phyloP scores from a whole-genome alignment of 1,140 invertebrate genomes.

The Brachionus paranguensis region DNA sequence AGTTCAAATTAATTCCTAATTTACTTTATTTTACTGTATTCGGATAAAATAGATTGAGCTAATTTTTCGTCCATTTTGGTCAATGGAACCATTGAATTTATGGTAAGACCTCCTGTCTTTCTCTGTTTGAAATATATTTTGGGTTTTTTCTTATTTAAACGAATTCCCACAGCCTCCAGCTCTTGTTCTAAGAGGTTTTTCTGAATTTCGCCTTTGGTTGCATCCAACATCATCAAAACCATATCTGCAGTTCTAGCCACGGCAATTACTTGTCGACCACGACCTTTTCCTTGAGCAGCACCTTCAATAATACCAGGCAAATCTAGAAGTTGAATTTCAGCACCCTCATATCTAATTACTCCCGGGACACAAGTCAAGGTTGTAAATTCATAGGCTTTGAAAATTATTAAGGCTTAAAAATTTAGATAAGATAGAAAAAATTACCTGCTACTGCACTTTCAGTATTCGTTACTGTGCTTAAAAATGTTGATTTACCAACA shows the following conservation, averaged over 20 bases:
- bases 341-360: slow-evolving; percentile 98
- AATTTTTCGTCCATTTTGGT: slow-evolving; percentile 93
- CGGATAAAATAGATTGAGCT: slow-evolving; percentile 94
- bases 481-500: slow-evolving; percentile 93
- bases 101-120: slow-evolving; percentile 91
- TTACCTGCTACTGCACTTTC: slow-evolving; percentile 38
- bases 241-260: slow-evolving; percentile 95
- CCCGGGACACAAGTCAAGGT: slow-evolving; percentile 98
- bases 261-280: slow-evolving; percentile 97
- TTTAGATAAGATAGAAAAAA: too few species aligned
- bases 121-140: slow-evolving; percentile 93
- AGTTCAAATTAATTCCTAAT: slow-evolving; percentile 86
- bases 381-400: slow-evolving; percentile 95
- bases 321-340: slow-evolving; percentile 97
- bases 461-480: slow-evolving; percentile 79
- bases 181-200: slow-evolving; percentile 94
- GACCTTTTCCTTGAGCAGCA: slow-evolving; percentile 96
- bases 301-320: slow-evolving; percentile 99
- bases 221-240: slow-evolving; percentile 96
- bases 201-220: slow-evolving; percentile 90
- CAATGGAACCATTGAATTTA: slow-evolving; percentile 79
- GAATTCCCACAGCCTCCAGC: slow-evolving; percentile 93
- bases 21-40: slow-evolving; percentile 70
- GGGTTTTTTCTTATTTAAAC: slow-evolving; percentile 92
- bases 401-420: slow-evolving; percentile 54